A percentile compares a stretch with the other conserved stretches of the same genome.
These are phyloP conservation scores for Scelioninae gen. 2 DNA, from an alignment of 2,888 invertebrate species.

Conservation along the genomic window DNA sequence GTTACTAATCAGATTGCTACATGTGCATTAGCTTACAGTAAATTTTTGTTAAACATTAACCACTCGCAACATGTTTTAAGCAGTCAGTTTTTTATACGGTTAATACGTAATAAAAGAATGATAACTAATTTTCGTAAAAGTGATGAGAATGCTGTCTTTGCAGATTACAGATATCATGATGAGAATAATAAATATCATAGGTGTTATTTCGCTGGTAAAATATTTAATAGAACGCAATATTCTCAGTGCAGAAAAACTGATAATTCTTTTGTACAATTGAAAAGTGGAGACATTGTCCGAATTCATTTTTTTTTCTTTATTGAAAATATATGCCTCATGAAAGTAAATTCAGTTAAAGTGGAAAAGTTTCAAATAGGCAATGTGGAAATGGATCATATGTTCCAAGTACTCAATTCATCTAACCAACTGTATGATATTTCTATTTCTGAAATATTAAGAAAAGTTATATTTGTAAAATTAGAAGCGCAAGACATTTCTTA, in stretches of 20 bases:
- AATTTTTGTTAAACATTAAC: neutral
- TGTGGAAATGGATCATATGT: too few relatives aligned
- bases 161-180: neutral
- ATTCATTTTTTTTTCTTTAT: too few relatives aligned
- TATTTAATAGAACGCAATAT: neutral
- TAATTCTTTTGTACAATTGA: slow-evolving; percentile 4
- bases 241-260: slow-evolving; percentile 7
- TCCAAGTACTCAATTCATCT: too few relatives aligned
- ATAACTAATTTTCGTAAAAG: neutral
- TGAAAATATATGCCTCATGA: too few relatives aligned
- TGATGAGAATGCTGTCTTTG: slow-evolving; percentile 11
- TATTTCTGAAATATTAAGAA: too few relatives aligned
- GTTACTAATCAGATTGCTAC: slow-evolving; percentile 35
- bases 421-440: too few relatives aligned
- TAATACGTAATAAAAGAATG: neutral
- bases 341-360: too few relatives aligned
- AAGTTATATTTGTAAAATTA: too few relatives aligned
- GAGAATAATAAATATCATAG: slow-evolving; percentile 2
- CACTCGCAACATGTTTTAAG: neutral
- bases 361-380: too few relatives aligned
- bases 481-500: too few relatives aligned
- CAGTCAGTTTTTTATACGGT: neutral
- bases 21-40: slow-evolving; percentile 7
- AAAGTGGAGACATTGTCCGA: too few relatives aligned
- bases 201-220: slow-evolving; percentile 1